Conservation (phyloP, 1,140 invertebrate genomes). For the Microplitis mediator region DNA sequence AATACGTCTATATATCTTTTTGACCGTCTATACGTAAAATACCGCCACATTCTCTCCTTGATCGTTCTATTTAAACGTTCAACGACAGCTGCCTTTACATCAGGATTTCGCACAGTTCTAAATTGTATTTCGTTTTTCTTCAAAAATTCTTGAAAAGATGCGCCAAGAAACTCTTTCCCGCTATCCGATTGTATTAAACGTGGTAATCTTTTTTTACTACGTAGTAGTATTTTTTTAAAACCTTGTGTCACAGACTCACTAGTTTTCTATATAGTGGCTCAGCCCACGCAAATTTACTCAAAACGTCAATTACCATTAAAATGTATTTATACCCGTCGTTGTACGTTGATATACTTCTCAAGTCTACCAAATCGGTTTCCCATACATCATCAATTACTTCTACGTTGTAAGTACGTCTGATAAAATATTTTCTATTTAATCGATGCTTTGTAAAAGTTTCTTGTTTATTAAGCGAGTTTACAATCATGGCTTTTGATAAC, state of each 20-base stretch:
- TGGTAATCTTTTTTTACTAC: too few relatives aligned
- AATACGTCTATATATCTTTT: slow-evolving; percentile 33
- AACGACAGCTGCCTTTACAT: slow-evolving; percentile 35
- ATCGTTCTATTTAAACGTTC: slow-evolving; percentile 38
- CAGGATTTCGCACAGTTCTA: slow-evolving; percentile 24
- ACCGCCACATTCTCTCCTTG: slow-evolving; percentile 39
- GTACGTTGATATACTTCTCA: slow-evolving; percentile 40
- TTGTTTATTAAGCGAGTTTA: too few relatives aligned
- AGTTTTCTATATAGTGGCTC: slow-evolving; percentile 48
- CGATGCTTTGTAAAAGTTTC: too few relatives aligned
- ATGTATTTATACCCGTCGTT: slow-evolving; percentile 48
- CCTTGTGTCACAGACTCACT: neutral
- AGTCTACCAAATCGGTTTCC: slow-evolving; percentile 51
- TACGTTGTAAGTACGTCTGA: slow-evolving; percentile 29
- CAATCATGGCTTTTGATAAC: too few relatives aligned
- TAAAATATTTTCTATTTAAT: too few relatives aligned
- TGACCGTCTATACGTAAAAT: slow-evolving; percentile 28
- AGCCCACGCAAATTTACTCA: slow-evolving; percentile 51
- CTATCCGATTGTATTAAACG: too few relatives aligned
- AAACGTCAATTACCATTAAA: slow-evolving; percentile 51
- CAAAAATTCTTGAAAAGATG: too few relatives aligned
- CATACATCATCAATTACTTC: slow-evolving; percentile 49
- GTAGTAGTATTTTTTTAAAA: too few relatives aligned
- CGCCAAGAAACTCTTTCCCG: too few relatives aligned
- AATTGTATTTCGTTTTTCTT: neutral